Evolutionary conservation across 2,113 vertebrate genomes (phyloP), one percentile per base, ranked within the genome.

Genomic region (Podiceps cristatus): DNA sequence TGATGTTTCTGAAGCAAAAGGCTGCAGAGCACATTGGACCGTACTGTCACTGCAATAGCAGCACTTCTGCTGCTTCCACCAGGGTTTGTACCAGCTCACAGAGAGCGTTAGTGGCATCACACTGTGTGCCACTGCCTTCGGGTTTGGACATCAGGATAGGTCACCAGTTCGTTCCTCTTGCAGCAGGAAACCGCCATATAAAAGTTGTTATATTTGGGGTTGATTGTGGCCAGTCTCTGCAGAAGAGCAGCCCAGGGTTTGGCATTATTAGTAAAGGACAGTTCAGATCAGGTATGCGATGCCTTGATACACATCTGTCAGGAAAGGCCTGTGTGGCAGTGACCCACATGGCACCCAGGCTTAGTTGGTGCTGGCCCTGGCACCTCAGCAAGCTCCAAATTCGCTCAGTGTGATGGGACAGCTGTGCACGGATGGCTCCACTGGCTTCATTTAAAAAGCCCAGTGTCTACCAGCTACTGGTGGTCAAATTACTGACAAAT

Each of bases 271-370:
- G 19, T 55, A 14, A 60, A 59, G 28, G 20, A 20, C 55, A 71
- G 42, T 27, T 85, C 33, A 71, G 52, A 37, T 87, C 9, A 49
- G 59, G 19, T 49, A 11, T 56, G 59, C 0, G 2, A 27, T 50
- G 31, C 66, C 69, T 74, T 59, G 29, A 27, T 74, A 62, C 49
- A 22, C 9, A 24, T 40, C 68, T 52, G 31, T 56, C 29, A 81
- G 55, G 37, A 82, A 55, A 85, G 66, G 25, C 28, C 55, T 42
- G 40, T 23, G 45, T 62, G 86, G 19, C 15, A 25, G 28, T 23
- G 52, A 49, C 20, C 5, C 20, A 13, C 1, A 1, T 63, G 53
- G 58, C 10, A 0, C 12, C 14, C 0, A 0, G 16, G 13, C 78
- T 82, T 42, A 58, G 62, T 20, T 29, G 23, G 18, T 86, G 56